Evolutionary conservation across 2,113 vertebrate genomes (phyloP).

Genomic region (Rhinoderma darwinii): DNA sequence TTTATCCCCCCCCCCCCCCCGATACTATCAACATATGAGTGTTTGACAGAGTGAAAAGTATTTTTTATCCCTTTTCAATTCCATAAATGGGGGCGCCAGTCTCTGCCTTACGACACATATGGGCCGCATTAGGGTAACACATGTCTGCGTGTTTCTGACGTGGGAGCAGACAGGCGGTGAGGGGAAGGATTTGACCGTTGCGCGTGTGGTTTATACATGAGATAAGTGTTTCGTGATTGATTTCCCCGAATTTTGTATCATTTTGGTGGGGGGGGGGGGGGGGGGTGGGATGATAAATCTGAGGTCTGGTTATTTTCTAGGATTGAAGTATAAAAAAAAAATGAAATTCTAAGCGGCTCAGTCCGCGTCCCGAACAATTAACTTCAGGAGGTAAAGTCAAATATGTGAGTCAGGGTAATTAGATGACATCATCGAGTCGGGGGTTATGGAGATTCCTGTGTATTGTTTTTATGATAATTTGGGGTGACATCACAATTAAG

Average conservation of each 20-base stretch:
- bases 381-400: constrained; percentile 8
- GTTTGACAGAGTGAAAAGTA: not conserved
- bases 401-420: not conserved
- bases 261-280: not conserved
- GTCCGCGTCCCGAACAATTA: not conserved
- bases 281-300: not conserved
- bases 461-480: constrained; percentile 44
- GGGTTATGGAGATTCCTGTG: not conserved
- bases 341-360: not conserved
- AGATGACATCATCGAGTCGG: constrained; percentile 29
- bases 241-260: not conserved
- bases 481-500: constrained; percentile 3
- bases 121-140: not conserved
- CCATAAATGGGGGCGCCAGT: not conserved
- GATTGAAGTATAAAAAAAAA: constrained; percentile 20
- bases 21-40: too few relatives aligned
- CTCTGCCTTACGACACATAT: not conserved
- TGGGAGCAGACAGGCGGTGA: not conserved
- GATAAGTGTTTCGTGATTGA: constrained; percentile 46
- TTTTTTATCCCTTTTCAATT: not conserved
- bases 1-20: not conserved
- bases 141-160: too few relatives aligned
- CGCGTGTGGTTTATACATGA: constrained; percentile 2
- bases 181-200: not conserved
- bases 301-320: constrained; percentile 16